Base-by-base conservation (phyloP, 1,140 invertebrate species). In the Formica selysi region DNA sequence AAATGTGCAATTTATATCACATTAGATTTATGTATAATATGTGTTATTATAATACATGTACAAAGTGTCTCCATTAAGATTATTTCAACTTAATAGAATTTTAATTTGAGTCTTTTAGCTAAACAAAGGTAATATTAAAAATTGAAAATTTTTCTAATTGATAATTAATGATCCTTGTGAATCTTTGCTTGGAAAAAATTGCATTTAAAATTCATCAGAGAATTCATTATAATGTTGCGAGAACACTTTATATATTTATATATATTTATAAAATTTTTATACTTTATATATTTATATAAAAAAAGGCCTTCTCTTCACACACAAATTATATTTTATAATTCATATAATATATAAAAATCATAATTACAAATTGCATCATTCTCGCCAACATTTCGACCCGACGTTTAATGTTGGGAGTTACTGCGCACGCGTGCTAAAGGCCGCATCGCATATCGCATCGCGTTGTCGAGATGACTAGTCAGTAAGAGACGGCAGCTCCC, bases 401-500 rank as follows among this genome's bases (percentile, higher is more conserved):
- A 16, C 16, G 13, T 4, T 48, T 48, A 48, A 3, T 2, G 13
- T 48, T 48, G 10, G 41, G 2, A 48, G 3, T 51, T 16, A 19
- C 11, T 16, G 67, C 79, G n/a, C 79, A 62, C 48, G 79, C 68
- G 79, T 29, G 2, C 6, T 16, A 36, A 74, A 26, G 6, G 13
- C 11, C 6, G n/a, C 4, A 16, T 80, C 19, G 41, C 36, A 8
- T 76, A 29, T 29, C 26, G 26, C 32, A 10, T 41, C 2, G 16
- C 38, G 5, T 16, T n/a, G 38, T 48, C 16, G 8, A 8, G 29
- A 16, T 48, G 59, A 65, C 51, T 73, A 4, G 57, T 36, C 68
- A 83, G 79, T 83, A 6, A 0, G 13, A 74, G 10, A 61, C 38
- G 5, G 19, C 26, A 8, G 10, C 4, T 74, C 1, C 0, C 1